These are phyloP conservation scores for Spinus pinus DNA, from an alignment of 2,797 vertebrate species.

Conservation along the genomic window DNA sequence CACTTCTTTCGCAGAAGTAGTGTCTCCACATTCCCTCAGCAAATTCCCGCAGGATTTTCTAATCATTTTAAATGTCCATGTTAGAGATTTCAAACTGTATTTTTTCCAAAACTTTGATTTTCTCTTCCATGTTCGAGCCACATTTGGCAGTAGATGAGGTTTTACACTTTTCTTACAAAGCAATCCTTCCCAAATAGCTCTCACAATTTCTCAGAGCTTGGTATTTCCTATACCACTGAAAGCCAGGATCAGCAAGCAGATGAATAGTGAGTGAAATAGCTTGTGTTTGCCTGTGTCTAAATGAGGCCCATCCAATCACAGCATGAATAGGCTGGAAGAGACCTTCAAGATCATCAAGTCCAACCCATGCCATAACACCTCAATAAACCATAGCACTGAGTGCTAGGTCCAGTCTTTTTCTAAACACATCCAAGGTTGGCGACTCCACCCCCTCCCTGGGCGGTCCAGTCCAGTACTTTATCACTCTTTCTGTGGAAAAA, in stretches of 20 bases:
- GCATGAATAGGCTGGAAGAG: not conserved
- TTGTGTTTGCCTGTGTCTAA: not conserved
- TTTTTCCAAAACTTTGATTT: not conserved
- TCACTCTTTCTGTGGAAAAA: not conserved
- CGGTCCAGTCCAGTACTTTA: not conserved
- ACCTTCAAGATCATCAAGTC: not conserved
- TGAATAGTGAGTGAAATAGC: not conserved
- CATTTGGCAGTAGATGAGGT: not conserved
- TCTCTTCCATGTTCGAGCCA: not conserved
- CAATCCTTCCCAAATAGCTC: not conserved
- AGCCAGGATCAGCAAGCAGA: not conserved
- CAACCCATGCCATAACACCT: not conserved
- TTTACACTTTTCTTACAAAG: not conserved
- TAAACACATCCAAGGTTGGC: not conserved
- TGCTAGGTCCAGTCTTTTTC: not conserved
- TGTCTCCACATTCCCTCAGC: not conserved
- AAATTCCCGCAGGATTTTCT: not conserved
- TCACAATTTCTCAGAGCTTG: not conserved
- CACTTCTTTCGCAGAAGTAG: not conserved
- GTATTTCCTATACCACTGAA: not conserved
- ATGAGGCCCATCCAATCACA: not conserved
- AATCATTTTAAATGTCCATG: not conserved
- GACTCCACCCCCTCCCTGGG: not conserved
- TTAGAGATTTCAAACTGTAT: not conserved
- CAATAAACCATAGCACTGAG: not conserved